phyloP scores from a whole-genome alignment of 2,113 vertebrate genomes.

The Coracopsis vasa region DNA sequence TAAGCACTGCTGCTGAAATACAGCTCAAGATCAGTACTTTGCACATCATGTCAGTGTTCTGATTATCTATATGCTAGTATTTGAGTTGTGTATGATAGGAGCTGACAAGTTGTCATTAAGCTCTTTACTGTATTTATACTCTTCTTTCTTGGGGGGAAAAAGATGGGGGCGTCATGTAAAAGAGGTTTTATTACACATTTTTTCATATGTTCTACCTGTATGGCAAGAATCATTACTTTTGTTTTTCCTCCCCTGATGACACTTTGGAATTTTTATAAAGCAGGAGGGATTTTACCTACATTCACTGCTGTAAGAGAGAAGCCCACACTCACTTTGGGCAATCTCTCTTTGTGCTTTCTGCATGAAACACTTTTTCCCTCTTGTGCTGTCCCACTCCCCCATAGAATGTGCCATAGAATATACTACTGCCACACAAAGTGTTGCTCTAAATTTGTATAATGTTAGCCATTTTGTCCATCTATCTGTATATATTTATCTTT shows the following conservation, averaged over 20 bases:
- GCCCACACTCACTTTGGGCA: constrained; percentile 70
- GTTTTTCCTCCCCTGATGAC: constrained; percentile 90
- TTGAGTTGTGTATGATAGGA: constrained; percentile 16
- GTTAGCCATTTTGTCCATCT: neutral
- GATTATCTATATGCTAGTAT: constrained; percentile 8
- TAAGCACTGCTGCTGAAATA: constrained; percentile 46
- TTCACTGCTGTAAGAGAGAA: constrained; percentile 70
- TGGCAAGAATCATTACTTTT: constrained; percentile 77
- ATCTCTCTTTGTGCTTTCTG: constrained; percentile 59
- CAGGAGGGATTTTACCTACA: constrained; percentile 81
- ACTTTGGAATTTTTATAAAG: constrained; percentile 91
- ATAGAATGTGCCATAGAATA: neutral
- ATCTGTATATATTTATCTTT: neutral
- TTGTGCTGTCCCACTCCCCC: neutral
- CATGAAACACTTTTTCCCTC: constrained; percentile 79
- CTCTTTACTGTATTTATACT: constrained; percentile 76
- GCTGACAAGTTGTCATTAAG: constrained; percentile 49
- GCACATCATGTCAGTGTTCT: constrained; percentile 62
- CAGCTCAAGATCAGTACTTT: constrained; percentile 55
- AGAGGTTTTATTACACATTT: constrained; percentile 79
- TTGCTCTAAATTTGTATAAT: neutral
- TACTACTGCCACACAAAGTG: neutral
- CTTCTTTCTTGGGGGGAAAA: constrained; percentile 77
- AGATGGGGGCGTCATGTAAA: constrained; percentile 73
- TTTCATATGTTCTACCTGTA: constrained; percentile 75